Conservation (phyloP, 2,797 vertebrate species). For the Myioborus miniatus region DNA sequence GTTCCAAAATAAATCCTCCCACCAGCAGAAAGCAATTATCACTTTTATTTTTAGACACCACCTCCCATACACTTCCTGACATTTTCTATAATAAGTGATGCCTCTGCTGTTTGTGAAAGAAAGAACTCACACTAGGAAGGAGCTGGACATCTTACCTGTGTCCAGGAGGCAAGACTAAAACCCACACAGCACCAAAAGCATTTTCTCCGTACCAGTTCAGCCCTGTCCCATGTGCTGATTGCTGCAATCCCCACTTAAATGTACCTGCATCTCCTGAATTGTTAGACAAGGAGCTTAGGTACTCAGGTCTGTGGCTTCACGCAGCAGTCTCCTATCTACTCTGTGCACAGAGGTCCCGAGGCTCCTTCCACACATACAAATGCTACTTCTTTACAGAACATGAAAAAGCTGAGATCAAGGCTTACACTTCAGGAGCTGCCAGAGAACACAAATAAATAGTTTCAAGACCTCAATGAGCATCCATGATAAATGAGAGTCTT, state of each 20-base stretch:
- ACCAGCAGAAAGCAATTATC: conserved; percentile 60
- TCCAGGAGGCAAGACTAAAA: not conserved
- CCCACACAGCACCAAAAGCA: not conserved
- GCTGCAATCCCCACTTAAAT: not conserved
- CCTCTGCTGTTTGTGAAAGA: conserved; percentile 11
- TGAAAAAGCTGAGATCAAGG: not conserved
- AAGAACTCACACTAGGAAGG: not conserved
- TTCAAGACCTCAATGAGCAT: not conserved
- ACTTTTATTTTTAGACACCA: conserved; percentile 54
- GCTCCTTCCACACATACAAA: not conserved
- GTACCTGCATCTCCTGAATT: not conserved
- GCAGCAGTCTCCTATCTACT: not conserved
- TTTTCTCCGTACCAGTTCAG: not conserved
- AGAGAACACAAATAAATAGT: not conserved
- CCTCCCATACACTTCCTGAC: conserved; percentile 41
- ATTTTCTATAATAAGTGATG: conserved; percentile 18
- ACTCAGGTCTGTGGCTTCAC: not conserved
- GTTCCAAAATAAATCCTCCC: conserved; percentile 55
- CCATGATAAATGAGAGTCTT: accelerated
- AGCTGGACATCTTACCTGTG: not conserved
- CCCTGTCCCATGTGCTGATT: not conserved
- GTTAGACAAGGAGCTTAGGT: not conserved
- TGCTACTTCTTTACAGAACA: not conserved
- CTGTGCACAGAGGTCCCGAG: accelerated
- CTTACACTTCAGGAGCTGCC: not conserved